phyloP scores from a whole-genome alignment of 2,888 invertebrate genomes.

The Argyresthia goedartella region DNA sequence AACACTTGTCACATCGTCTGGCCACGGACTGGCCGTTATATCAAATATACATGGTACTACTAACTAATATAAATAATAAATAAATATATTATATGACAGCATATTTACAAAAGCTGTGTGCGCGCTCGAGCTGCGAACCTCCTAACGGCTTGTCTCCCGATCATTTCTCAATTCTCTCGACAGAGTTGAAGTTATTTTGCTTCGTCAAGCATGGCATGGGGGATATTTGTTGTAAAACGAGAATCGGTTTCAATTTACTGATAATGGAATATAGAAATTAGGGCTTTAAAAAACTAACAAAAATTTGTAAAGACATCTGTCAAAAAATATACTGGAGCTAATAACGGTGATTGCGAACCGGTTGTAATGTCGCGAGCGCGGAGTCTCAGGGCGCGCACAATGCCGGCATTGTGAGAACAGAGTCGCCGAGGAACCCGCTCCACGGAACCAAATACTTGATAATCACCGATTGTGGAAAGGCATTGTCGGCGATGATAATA shows the following conservation, averaged over 20 bases:
- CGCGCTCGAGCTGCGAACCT: conserved; percentile 28
- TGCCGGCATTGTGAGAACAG: conserved; percentile 22
- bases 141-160: too few species aligned
- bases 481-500: conserved; percentile 44
- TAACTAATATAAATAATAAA: conserved; percentile 64
- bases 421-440: conserved; percentile 8
- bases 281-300: conserved; percentile 22
- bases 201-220: conserved; percentile 22
- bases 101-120: conserved; percentile 64
- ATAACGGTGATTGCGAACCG: conserved; percentile 43
- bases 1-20: not conserved
- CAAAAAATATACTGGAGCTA: conserved; percentile 31
- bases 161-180: too few species aligned
- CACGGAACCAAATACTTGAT: conserved; percentile 42
- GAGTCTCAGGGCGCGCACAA: conserved; percentile 37
- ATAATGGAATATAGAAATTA: conserved; percentile 19
- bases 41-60: conserved; percentile 19
- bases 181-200: too few species aligned
- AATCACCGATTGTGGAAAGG: conserved; percentile 48
- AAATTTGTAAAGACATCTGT: conserved; percentile 25
- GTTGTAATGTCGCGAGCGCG: conserved; percentile 27
- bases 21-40: not conserved
- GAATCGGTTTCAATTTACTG: conserved; percentile 24
- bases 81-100: conserved; percentile 52
- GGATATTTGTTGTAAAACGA: conserved; percentile 24